phyloP scores from a whole-genome alignment of 1,140 invertebrate genomes.

The Cherax quadricarinatus region DNA sequence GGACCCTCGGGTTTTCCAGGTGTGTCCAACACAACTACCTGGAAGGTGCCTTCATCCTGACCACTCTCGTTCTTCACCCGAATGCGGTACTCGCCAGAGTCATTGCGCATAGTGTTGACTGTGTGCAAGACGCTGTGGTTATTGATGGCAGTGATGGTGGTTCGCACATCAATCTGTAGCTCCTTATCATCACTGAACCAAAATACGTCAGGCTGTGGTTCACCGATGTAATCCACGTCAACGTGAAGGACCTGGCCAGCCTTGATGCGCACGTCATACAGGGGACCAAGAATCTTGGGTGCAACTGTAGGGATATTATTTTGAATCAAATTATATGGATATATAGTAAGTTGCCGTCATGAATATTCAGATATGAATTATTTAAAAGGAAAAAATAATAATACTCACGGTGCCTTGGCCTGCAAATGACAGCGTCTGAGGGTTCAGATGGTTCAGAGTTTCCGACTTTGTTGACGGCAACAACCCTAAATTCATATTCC shows the following conservation, averaged over 20 bases:
- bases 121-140: conserved; percentile 94
- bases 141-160: conserved; percentile 91
- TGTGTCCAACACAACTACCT: conserved; percentile 89
- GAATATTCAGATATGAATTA: neutral
- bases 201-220: conserved; percentile 89
- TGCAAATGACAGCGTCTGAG: conserved; percentile 90
- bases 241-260: conserved; percentile 94
- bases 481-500: conserved; percentile 97
- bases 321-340: neutral
- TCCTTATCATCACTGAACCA: conserved; percentile 89
- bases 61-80: conserved; percentile 91
- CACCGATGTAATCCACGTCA: conserved; percentile 94
- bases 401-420: conserved; percentile 86
- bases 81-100: conserved; percentile 90
- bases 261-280: conserved; percentile 91
- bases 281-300: conserved; percentile 93
- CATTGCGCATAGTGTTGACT: conserved; percentile 89
- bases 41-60: conserved; percentile 91
- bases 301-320: conserved; percentile 81
- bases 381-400: neutral
- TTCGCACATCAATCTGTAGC: conserved; percentile 83
- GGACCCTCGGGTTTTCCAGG: conserved; percentile 91
- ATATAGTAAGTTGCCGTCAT: neutral
- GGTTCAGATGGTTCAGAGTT: conserved; percentile 93
- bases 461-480: conserved; percentile 96